phyloP scores from a whole-genome alignment of 2,113 vertebrate species.

The Okapia johnstoni region DNA sequence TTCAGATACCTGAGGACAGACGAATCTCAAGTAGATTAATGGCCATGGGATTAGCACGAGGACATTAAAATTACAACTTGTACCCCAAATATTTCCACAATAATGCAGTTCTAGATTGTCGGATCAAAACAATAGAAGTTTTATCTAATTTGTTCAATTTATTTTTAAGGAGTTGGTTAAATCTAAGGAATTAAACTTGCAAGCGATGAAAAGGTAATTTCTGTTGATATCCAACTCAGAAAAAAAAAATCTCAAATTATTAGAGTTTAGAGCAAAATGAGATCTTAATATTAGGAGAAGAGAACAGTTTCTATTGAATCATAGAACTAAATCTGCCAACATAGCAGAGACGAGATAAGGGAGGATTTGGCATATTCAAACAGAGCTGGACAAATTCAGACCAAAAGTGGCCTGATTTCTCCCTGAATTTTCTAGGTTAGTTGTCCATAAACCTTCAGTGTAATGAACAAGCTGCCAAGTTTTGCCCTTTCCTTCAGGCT shows the following conservation, averaged over 20 bases:
- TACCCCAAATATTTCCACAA: conserved; percentile 45
- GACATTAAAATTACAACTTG: conserved; percentile 22
- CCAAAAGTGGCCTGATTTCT: neutral
- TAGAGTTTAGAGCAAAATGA: conserved; percentile 42
- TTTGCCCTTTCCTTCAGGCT: neutral
- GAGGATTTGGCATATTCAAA: neutral
- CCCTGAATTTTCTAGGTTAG: neutral
- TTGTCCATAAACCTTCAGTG: neutral
- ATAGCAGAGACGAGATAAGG: neutral
- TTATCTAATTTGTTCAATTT: conserved; percentile 21
- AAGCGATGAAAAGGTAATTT: conserved; percentile 42
- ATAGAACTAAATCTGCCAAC: neutral
- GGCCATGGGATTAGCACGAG: neutral
- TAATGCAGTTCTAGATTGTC: conserved; percentile 2
- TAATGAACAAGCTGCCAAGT: neutral
- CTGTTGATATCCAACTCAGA: conserved; percentile 34
- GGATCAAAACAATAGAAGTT: conserved; percentile 48
- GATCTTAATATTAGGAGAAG: conserved; percentile 2
- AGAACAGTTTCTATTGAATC: neutral
- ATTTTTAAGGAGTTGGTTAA: conserved; percentile 42
- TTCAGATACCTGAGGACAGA: neutral
- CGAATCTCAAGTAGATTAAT: conserved; percentile 9
- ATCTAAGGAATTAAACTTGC: conserved; percentile 34
- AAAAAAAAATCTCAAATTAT: conserved; percentile 41
- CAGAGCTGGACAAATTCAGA: neutral